Percentiles rank a stretch among this genome's conserved stretches.
phyloP scores from a whole-genome alignment of 2,797 vertebrate species.

The Myripristis jacobus region DNA sequence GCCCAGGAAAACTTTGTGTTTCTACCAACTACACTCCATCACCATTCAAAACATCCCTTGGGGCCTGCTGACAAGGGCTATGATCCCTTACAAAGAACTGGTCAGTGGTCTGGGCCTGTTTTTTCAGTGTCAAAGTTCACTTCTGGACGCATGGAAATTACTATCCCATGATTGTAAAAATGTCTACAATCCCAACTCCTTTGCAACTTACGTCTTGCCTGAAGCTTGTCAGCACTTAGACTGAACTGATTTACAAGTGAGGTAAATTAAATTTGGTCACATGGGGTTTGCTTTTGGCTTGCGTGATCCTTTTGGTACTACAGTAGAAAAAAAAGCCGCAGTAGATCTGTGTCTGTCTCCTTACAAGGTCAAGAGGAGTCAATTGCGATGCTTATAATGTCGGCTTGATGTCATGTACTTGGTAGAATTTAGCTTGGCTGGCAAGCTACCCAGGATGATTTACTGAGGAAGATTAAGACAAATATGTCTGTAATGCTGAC shows the following conservation, averaged over 20 bases:
- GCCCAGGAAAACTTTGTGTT: conserved; percentile 35
- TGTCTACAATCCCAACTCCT: neutral
- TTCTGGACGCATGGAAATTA: conserved; percentile 31
- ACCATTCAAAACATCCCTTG: conserved; percentile 65
- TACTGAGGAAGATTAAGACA: neutral
- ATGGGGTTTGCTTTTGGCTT: conserved; percentile 1
- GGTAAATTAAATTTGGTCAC: conserved; percentile 38
- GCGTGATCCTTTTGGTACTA: conserved; percentile 2
- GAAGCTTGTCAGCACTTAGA: neutral
- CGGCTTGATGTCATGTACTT: conserved; percentile 1
- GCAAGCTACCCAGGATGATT: neutral
- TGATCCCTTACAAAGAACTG: conserved; percentile 36
- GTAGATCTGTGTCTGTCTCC: neutral
- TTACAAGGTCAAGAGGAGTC: neutral
- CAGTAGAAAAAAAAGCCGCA: neutral
- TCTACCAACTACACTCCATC: conserved; percentile 45
- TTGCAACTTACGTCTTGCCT: neutral
- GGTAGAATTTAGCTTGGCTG: conserved; percentile 1
- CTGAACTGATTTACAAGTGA: conserved; percentile 28
- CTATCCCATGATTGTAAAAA: conserved; percentile 12
- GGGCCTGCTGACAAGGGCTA: conserved; percentile 55
- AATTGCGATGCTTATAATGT: neutral
- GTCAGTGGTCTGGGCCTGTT: conserved; percentile 28
- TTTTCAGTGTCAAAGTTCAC: conserved; percentile 38
- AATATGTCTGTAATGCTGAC: neutral